phyloP scores from a whole-genome alignment of 2,797 vertebrate genomes.

The Heliangelus exortis region DNA sequence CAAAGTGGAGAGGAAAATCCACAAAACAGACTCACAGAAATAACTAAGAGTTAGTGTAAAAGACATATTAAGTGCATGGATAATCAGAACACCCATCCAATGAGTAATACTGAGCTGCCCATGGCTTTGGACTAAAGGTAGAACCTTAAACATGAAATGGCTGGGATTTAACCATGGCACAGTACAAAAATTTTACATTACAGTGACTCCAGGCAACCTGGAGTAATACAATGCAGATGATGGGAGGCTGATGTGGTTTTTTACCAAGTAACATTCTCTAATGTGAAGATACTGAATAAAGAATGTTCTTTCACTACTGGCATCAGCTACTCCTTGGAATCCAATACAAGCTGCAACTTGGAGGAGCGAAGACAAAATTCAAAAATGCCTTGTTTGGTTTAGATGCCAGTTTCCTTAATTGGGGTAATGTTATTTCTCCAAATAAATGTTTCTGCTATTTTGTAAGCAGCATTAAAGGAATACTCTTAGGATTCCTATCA shows the following conservation, averaged over 20 bases:
- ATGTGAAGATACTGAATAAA: constrained; percentile 10
- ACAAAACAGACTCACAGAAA: neutral
- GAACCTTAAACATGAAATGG: neutral
- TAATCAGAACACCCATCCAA: neutral
- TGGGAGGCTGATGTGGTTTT: neutral
- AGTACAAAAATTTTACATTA: neutral
- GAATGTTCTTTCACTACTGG: neutral
- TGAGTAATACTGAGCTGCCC: neutral
- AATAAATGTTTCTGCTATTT: neutral
- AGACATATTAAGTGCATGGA: neutral
- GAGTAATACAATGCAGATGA: neutral
- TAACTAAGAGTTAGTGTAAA: neutral
- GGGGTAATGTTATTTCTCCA: neutral
- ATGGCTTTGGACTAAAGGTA: neutral
- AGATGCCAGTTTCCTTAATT: neutral
- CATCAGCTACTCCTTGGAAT: neutral
- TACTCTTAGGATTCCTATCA: neutral
- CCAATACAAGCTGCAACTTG: neutral
- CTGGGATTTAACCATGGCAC: neutral
- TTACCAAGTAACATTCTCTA: neutral
- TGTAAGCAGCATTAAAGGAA: neutral
- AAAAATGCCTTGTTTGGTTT: neutral
- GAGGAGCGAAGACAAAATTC: neutral
- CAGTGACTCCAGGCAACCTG: neutral
- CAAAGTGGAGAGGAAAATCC: neutral